These are phyloP conservation scores for Notarius quadriscutis DNA, from an alignment of 2,113 vertebrate genomes.

Conservation along the genomic window DNA sequence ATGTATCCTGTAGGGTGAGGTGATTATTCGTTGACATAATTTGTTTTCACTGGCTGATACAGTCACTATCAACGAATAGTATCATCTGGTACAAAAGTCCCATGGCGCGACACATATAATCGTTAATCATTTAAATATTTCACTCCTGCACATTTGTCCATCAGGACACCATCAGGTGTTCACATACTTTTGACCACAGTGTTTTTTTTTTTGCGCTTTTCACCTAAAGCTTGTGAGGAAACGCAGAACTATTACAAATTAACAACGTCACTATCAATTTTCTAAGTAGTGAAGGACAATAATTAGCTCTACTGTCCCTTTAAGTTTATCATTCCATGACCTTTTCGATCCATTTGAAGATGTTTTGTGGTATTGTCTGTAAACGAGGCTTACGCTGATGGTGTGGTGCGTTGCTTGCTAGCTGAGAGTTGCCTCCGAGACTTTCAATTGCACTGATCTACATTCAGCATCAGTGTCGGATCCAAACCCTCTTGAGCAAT, in stretches of 20 bases:
- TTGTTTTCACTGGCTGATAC: too few species aligned
- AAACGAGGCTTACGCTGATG: neutral
- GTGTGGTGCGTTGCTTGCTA: neutral
- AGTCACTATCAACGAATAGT: too few species aligned
- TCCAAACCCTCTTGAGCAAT: neutral
- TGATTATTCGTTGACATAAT: too few species aligned
- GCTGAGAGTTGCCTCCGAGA: neutral
- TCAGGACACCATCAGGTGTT: too few species aligned
- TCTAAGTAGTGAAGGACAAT: neutral
- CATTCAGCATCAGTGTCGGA: neutral
- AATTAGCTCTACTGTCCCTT: neutral
- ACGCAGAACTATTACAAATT: neutral
- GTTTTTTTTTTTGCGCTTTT: too few species aligned
- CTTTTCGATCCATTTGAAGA: neutral
- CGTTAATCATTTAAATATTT: too few species aligned
- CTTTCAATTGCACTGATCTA: neutral
- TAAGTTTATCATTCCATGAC: neutral
- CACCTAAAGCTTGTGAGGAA: neutral
- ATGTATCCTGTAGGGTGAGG: too few species aligned
- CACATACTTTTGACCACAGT: neutral
- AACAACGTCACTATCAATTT: neutral
- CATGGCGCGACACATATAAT: too few species aligned
- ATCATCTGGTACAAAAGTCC: too few species aligned
- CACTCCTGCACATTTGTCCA: too few species aligned
- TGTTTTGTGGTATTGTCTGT: neutral